Evolutionary conservation across 2,113 vertebrate species (phyloP).

Genomic region (Vidua chalybeata): DNA sequence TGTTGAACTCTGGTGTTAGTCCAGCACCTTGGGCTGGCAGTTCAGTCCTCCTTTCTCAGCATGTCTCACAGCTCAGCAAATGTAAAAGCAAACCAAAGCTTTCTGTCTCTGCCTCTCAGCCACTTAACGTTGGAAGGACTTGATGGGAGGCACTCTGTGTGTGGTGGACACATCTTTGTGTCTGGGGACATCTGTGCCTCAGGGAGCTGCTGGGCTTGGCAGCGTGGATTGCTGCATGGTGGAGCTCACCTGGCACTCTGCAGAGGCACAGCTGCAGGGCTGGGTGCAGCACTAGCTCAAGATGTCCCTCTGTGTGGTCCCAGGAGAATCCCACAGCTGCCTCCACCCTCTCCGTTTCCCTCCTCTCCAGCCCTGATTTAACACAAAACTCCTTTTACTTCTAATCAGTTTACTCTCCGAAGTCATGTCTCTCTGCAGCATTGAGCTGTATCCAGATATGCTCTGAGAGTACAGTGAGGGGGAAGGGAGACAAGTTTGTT

Average conservation of each 20-base stretch:
- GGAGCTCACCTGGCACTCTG: neutral
- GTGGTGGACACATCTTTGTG: neutral
- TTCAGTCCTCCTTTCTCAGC: neutral
- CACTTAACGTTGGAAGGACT: accelerated
- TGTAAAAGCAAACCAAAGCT: neutral
- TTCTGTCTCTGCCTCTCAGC: neutral
- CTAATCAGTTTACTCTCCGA: neutral
- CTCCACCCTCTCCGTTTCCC: neutral
- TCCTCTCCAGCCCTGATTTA: neutral
- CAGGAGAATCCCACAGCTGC: neutral
- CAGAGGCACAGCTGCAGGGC: neutral
- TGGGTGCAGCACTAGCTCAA: neutral
- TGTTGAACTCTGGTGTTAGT: neutral
- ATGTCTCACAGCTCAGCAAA: neutral
- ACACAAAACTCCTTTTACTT: neutral
- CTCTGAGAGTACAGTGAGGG: neutral
- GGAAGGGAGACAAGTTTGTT: neutral
- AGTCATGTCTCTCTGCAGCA: constrained; percentile 38
- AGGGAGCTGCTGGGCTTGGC: neutral
- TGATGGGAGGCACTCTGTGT: accelerated
- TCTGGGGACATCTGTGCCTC: neutral
- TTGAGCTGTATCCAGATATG: constrained; percentile 10
- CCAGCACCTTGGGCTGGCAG: neutral
- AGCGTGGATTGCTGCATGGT: neutral
- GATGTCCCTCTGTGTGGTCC: neutral